Percentiles rank a stretch among this genome's conserved stretches.
Conservation (phyloP, 2,888 invertebrate species). For the Dryadula phaetusa region DNA sequence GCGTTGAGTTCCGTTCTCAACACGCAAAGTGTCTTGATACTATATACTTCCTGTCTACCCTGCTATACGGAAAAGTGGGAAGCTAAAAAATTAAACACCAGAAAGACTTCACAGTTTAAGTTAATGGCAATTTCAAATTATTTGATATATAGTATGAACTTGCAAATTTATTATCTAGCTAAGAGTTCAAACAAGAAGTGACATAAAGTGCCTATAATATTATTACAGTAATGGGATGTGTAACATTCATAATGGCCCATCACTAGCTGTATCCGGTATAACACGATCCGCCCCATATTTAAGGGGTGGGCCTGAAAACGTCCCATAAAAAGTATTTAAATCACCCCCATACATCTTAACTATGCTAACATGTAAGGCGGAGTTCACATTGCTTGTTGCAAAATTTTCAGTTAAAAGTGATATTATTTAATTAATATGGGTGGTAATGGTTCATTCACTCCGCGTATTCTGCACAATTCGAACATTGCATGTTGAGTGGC, state of each 20-base stretch:
- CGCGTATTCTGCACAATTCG: no score
- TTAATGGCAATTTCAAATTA: neutral
- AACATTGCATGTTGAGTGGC: no score
- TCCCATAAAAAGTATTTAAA: slow-evolving; percentile 47
- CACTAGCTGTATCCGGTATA: slow-evolving; percentile 31
- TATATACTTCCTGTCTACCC: no score
- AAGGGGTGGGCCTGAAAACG: slow-evolving; percentile 30
- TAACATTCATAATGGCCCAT: slow-evolving; percentile 45
- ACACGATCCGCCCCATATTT: slow-evolving; percentile 35
- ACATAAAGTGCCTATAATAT: slow-evolving; percentile 6
- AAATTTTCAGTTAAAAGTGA: no score
- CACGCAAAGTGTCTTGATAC: no score
- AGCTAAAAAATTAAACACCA: no score
- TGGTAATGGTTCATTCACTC: no score
- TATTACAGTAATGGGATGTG: slow-evolving; percentile 11
- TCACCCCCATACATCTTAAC: slow-evolving; percentile 44
- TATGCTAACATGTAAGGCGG: slow-evolving; percentile 31
- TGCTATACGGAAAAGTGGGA: no score
- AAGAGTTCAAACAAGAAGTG: neutral
- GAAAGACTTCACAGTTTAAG: no score
- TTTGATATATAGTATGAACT: neutral
- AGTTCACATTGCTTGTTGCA: neutral
- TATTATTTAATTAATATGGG: no score
- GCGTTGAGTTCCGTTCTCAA: no score
- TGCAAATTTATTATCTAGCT: neutral